Conservation (phyloP, 2,113 vertebrate species). For the Danio rerio region GRCz12tu NC_133180.1:35257501-35258000, state of each 20-base stretch:
- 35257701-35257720: conserved; percentile 47
- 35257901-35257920: conserved; percentile 92
- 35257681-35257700: conserved; percentile 44
- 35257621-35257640: conserved; percentile 31
- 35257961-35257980: conserved; percentile 69
- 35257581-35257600: neutral
- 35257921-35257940: conserved; percentile 83
- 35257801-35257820: conserved; percentile 61
- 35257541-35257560: conserved; percentile 15
- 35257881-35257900: conserved; percentile 79
- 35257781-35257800: conserved; percentile 42
- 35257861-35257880: conserved; percentile 75
- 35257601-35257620: neutral
- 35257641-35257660: conserved; percentile 40
- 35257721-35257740: conserved; percentile 52
- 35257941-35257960: conserved; percentile 45
- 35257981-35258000: conserved; percentile 66
- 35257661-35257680: conserved; percentile 44
- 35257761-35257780: conserved; percentile 41
- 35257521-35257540: conserved; percentile 9
- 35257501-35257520: conserved; percentile 8
- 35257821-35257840: conserved; percentile 68
- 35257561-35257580: conserved; percentile 4
- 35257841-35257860: conserved; percentile 72
- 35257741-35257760: conserved; percentile 66